Conservation (phyloP, 1,140 invertebrate species). For the Formica selysi region DNA sequence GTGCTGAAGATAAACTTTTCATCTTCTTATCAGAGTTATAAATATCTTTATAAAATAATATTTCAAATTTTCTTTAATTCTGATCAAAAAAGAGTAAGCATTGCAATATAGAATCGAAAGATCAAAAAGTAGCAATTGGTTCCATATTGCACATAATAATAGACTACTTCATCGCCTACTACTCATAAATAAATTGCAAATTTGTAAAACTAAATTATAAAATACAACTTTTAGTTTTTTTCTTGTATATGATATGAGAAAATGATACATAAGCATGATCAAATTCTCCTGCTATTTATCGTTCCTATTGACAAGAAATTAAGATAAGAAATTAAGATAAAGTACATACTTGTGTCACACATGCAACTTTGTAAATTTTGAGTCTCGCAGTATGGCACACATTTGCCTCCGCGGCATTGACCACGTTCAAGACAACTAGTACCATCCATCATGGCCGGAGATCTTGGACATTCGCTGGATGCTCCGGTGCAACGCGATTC, state of each 20-base stretch:
- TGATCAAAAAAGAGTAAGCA: background rate
- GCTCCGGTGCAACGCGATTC: slow-evolving; percentile 93
- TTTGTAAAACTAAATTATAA: background rate
- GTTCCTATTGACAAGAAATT: background rate
- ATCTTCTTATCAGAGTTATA: background rate
- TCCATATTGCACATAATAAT: background rate
- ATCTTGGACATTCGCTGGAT: slow-evolving; percentile 91
- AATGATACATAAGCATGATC: background rate
- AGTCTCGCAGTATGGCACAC: slow-evolving; percentile 97
- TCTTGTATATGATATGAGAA: background rate
- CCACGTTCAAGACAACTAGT: slow-evolving; percentile 96
- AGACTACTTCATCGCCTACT: background rate
- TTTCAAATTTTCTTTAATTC: background rate
- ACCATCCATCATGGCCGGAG: slow-evolving; percentile 94
- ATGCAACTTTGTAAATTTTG: slow-evolving; percentile 97
- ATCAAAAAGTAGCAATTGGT: background rate
- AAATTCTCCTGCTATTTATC: background rate
- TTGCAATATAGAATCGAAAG: background rate
- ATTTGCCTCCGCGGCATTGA: slow-evolving; percentile 94
- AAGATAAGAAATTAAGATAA: background rate
- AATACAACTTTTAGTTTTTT: background rate
- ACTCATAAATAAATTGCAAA: background rate
- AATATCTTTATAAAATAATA: background rate
- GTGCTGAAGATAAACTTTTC: background rate
- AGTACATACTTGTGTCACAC: slow-evolving; percentile 94